These are phyloP conservation scores for Sebastes melanostomus DNA, from an alignment of 2,797 vertebrate species.

Conservation along the genomic window DNA sequence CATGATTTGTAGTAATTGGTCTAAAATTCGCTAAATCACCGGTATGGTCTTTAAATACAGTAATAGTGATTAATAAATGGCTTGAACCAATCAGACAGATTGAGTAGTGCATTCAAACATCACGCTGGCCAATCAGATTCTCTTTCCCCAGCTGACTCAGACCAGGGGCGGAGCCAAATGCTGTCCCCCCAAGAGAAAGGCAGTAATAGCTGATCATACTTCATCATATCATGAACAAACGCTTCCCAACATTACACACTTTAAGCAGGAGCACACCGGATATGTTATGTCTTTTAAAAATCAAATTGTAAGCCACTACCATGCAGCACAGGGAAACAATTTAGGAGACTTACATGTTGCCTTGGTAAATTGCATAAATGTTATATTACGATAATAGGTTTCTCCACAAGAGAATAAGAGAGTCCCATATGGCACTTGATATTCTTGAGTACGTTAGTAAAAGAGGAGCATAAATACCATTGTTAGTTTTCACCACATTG, in stretches of 20 bases:
- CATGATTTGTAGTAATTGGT: constrained; percentile 3
- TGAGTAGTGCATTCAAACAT: constrained; percentile 22
- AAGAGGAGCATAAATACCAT: constrained; percentile 62
- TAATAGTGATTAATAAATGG: constrained; percentile 1
- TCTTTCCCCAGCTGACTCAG: constrained; percentile 20
- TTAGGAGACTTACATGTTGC: constrained; percentile 48
- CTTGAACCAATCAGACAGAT: constrained; percentile 30
- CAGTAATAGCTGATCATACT: constrained; percentile 78
- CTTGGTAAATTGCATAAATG: constrained; percentile 74
- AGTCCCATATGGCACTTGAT: constrained; percentile 81
- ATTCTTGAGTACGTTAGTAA: constrained; percentile 65
- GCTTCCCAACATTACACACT: constrained; percentile 70
- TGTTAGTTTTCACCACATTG: constrained; percentile 62
- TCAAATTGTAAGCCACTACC: constrained; percentile 62
- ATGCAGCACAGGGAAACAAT: constrained; percentile 74
- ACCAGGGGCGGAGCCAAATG: constrained; percentile 67
- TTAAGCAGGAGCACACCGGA: constrained; percentile 67
- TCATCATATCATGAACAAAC: constrained; percentile 61
- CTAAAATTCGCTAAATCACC: constrained; percentile 19
- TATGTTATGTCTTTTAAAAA: constrained; percentile 28
- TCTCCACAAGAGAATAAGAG: constrained; percentile 64
- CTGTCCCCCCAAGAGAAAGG: constrained; percentile 80
- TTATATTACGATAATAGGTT: constrained; percentile 62
- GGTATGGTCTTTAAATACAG: constrained; percentile 17
- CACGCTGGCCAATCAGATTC: constrained; percentile 28